Conservation (phyloP, 2,888 invertebrate species). For the Pachycephus smyrnensis region DNA sequence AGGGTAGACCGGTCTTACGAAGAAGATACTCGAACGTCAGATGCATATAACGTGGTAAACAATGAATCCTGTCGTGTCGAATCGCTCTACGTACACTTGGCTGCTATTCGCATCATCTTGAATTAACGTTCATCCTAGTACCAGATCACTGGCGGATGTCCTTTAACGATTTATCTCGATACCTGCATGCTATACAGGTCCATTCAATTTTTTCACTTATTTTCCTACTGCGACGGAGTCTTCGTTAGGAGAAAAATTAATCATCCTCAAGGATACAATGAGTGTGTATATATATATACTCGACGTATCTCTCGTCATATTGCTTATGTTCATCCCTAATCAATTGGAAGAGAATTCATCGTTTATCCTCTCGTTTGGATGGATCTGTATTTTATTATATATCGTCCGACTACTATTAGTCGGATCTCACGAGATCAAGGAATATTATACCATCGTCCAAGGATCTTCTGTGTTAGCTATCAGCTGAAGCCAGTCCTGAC, state of each 20-base stretch:
- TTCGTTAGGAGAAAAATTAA: neutral
- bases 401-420: neutral
- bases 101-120: slow-evolving; percentile 22
- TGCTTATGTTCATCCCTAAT: neutral
- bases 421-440: neutral
- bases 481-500: slow-evolving; percentile 34
- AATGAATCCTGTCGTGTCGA: slow-evolving; percentile 37
- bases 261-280: neutral
- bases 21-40: neutral
- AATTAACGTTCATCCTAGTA: slow-evolving; percentile 21
- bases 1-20: neutral
- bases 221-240: neutral
- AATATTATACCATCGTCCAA: neutral
- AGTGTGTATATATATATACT: neutral
- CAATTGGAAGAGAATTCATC: neutral
- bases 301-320: neutral
- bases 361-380: neutral
- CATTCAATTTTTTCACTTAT: neutral
- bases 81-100: slow-evolving; percentile 29
- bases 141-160: neutral
- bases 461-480: slow-evolving; percentile 33
- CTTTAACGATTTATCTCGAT: neutral
- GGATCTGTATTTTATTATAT: neutral
- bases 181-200: neutral
- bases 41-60: slow-evolving; percentile 32